These are phyloP conservation scores for Carabus problematicus DNA, from an alignment of 2,888 invertebrate genomes.

Conservation along the genomic window DNA sequence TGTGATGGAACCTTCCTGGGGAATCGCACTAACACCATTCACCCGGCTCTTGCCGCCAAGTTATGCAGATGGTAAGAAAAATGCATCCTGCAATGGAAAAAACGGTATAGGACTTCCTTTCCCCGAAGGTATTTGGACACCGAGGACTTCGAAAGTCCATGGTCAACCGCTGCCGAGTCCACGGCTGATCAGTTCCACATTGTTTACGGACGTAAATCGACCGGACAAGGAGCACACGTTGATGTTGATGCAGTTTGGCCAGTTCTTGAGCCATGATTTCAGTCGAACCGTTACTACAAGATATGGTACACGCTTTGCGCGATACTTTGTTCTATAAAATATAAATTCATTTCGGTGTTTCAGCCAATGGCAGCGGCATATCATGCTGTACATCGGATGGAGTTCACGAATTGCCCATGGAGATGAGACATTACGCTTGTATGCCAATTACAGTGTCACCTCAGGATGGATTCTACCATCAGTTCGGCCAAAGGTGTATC, in stretches of 20 bases:
- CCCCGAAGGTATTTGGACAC: conserved; percentile 67
- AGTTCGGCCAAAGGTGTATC: conserved; percentile 69
- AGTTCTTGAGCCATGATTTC: conserved; percentile 79
- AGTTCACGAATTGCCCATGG: conserved; percentile 59
- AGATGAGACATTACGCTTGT: conserved; percentile 71
- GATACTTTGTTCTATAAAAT: neutral
- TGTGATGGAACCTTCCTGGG: conserved; percentile 72
- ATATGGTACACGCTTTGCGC: conserved; percentile 63
- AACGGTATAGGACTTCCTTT: neutral
- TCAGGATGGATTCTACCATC: conserved; percentile 68
- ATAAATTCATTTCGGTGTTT: conserved; percentile 39
- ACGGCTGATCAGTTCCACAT: conserved; percentile 68
- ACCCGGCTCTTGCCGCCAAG: conserved; percentile 72
- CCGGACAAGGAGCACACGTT: conserved; percentile 70
- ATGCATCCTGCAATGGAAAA: conserved; percentile 4
- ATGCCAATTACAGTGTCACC: conserved; percentile 68
- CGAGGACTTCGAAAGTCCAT: conserved; percentile 62
- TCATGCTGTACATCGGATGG: conserved; percentile 76
- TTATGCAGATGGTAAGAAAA: conserved; percentile 67
- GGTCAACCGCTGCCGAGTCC: conserved; percentile 70
- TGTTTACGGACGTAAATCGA: conserved; percentile 67
- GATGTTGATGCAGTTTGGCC: conserved; percentile 80
- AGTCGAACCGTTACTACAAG: conserved; percentile 74
- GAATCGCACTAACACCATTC: conserved; percentile 70
- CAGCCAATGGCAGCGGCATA: conserved; percentile 73